A percentile compares a stretch with the other conserved stretches of the same genome.
These are phyloP conservation scores for Metalampra italica DNA, from an alignment of 2,888 invertebrate species.

Conservation along the genomic window DNA sequence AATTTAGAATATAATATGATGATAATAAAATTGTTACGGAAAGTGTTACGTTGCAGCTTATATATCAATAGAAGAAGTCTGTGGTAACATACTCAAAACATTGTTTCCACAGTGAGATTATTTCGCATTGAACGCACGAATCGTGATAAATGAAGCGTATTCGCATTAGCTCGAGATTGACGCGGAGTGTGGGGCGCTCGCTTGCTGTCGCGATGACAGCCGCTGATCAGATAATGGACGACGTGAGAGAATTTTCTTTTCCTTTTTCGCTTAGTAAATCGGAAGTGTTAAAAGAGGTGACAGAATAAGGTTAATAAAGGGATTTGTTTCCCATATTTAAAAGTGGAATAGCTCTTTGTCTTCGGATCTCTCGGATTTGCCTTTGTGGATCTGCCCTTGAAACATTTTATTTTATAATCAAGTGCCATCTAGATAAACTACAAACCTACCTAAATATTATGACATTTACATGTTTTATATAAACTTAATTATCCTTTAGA, in stretches of 20 bases:
- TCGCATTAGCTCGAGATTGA: slow-evolving; percentile 32
- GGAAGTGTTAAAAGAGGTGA: slow-evolving; percentile 7
- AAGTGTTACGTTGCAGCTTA: too few species aligned
- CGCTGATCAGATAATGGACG: slow-evolving; percentile 30
- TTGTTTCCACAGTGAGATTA: slow-evolving; percentile 1
- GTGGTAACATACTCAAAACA: background rate
- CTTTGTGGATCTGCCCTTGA: too few species aligned
- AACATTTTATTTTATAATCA: too few species aligned
- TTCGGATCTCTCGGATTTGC: too few species aligned
- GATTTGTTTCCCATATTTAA: background rate
- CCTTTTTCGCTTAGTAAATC: slow-evolving; percentile 6
- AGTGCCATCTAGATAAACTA: too few species aligned
- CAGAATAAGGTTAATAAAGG: slow-evolving; percentile 7
- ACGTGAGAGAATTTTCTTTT: slow-evolving; percentile 13
- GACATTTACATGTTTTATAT: too few species aligned
- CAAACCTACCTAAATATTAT: too few species aligned
- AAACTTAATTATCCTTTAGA: too few species aligned
- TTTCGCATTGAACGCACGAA: slow-evolving; percentile 15
- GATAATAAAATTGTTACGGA: too few species aligned
- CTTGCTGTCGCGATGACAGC: slow-evolving; percentile 27
- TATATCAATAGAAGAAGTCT: too few species aligned
- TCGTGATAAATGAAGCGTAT: slow-evolving; percentile 42
- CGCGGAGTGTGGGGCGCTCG: slow-evolving; percentile 24
- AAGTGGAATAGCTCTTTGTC: background rate
- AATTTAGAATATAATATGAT: too few species aligned